Evolutionary conservation across 1,140 invertebrate genomes (phyloP).

Genomic region (Drosophila gunungcola): DNA sequence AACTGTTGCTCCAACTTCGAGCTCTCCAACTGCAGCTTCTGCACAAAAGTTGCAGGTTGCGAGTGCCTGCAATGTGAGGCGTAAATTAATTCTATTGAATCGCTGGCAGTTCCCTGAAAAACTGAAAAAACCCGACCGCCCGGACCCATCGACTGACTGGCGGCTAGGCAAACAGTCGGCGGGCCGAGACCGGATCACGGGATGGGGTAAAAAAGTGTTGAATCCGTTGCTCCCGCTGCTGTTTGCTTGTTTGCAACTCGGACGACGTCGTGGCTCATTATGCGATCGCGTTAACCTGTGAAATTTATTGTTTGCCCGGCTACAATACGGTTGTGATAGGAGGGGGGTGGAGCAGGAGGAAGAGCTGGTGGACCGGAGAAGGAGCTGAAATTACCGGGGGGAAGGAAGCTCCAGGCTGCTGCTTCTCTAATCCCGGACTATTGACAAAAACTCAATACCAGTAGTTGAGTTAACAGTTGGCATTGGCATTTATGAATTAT

Average conservation of each 20-base stretch:
- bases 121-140: constrained; percentile 41
- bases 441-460: constrained; percentile 83
- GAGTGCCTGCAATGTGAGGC: constrained; percentile 71
- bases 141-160: constrained; percentile 15
- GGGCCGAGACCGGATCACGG: constrained; percentile 23
- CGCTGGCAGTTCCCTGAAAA: constrained; percentile 74
- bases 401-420: constrained; percentile 13
- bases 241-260: constrained; percentile 71
- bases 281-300: constrained; percentile 84
- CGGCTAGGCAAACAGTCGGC: constrained; percentile 48
- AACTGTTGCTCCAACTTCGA: constrained; percentile 6
- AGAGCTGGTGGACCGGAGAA: constrained; percentile 14
- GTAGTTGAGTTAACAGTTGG: constrained; percentile 74
- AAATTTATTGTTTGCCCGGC: constrained; percentile 81
- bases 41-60: constrained; percentile 30
- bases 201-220: constrained; percentile 69
- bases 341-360: background rate
- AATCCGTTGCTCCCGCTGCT: constrained; percentile 64
- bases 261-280: constrained; percentile 68
- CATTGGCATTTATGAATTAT: constrained; percentile 82
- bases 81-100: constrained; percentile 85
- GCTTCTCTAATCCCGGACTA: constrained; percentile 68
- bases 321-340: constrained; percentile 41
- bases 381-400: constrained; percentile 4
- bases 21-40: constrained; percentile 22